Percentiles rank a stretch among this genome's conserved stretches.
These are phyloP conservation scores for Ahaetulla prasina DNA, from an alignment of 2,113 vertebrate species.

Conservation along the genomic window DNA sequence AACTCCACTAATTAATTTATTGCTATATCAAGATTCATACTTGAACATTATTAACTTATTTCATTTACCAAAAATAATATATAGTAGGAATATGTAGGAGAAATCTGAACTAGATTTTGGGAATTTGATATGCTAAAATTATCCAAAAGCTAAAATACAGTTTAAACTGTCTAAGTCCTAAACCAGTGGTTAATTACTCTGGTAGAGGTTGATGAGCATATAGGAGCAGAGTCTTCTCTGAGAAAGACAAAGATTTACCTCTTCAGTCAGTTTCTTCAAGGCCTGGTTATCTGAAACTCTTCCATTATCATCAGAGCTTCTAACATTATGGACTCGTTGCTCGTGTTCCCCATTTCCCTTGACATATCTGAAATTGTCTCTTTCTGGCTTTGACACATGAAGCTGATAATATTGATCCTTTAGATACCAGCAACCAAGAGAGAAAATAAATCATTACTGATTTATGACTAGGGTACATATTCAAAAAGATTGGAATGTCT, in stretches of 20 bases:
- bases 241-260: constrained; percentile 48
- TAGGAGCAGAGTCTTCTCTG: neutral
- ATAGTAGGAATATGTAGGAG: neutral
- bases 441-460: neutral
- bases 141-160: neutral
- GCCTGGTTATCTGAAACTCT: constrained; percentile 35
- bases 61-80: neutral
- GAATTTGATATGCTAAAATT: neutral
- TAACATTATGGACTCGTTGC: constrained; percentile 14
- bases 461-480: neutral
- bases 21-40: neutral
- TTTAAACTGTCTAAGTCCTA: neutral
- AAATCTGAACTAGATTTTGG: neutral
- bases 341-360: constrained; percentile 1
- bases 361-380: neutral
- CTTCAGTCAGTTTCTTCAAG: constrained; percentile 59
- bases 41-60: neutral
- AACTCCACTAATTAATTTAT: neutral
- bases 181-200: neutral
- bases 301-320: constrained; percentile 11
- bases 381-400: neutral
- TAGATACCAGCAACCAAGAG: neutral
- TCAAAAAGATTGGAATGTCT: neutral
- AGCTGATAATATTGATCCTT: constrained; percentile 1
- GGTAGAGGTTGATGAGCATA: neutral